phyloP scores from a whole-genome alignment of 2,888 invertebrate genomes.

The Drosophila kokeensis region DNA sequence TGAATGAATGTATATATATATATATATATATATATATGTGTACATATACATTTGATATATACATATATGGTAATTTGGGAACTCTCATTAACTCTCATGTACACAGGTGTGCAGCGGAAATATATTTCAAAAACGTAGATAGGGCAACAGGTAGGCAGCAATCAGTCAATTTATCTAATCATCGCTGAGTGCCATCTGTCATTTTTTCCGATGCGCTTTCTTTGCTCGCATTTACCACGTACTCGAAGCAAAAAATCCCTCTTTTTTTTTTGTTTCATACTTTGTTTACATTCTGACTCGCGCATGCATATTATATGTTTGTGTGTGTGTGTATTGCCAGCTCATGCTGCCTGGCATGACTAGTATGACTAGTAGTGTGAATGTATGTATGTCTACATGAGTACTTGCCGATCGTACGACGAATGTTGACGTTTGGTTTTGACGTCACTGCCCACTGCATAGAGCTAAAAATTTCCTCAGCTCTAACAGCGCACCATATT shows the following conservation, averaged over 20 bases:
- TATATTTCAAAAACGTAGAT: constrained; percentile 36
- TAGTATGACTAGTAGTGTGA: not conserved
- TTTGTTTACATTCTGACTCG: constrained; percentile 48
- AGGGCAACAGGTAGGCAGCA: constrained; percentile 44
- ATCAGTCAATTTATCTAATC: constrained; percentile 25
- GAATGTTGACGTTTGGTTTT: constrained; percentile 20
- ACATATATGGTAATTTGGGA: constrained; percentile 20
- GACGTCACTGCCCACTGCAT: constrained; percentile 43
- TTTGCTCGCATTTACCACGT: constrained; percentile 22
- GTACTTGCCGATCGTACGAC: constrained; percentile 47
- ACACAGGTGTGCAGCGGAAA: constrained; percentile 46
- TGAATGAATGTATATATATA: constrained; percentile 26
- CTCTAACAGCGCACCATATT: constrained; percentile 19
- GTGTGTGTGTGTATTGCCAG: constrained; percentile 8
- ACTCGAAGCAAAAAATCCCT: not conserved
- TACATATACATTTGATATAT: not conserved
- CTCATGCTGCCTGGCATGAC: constrained; percentile 2
- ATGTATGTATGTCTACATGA: not conserved
- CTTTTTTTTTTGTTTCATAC: not conserved
- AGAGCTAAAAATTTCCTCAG: constrained; percentile 7
- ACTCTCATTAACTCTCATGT: constrained; percentile 33
- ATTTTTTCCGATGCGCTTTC: constrained; percentile 29
- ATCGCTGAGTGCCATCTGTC: constrained; percentile 5
- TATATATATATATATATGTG: not conserved
- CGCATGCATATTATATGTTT: not conserved